A percentile compares a stretch with the other conserved stretches of the same genome.
phyloP scores from a whole-genome alignment of 2,888 invertebrate genomes.

The Drosophila colorata region DNA sequence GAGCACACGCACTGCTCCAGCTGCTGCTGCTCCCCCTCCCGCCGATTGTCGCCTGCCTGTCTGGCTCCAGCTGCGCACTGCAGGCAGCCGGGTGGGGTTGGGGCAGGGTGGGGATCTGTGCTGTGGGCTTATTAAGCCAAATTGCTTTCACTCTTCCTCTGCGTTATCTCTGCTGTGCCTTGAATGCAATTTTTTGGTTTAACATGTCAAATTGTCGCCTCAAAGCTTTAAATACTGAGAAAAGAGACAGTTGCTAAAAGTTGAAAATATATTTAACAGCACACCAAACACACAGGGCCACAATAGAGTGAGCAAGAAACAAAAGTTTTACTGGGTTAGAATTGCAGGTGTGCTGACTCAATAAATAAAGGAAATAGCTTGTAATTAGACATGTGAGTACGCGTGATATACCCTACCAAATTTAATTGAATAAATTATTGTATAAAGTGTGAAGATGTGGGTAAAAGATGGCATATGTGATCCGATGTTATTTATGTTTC shows the following conservation, averaged over 20 bases:
- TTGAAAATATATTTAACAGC: neutral
- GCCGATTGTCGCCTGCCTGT: conserved; percentile 42
- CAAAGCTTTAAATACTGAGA: conserved; percentile 12
- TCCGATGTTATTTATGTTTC: no score
- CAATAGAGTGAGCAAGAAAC: neutral
- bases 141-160: conserved; percentile 18
- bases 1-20: conserved; percentile 14
- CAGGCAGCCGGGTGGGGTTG: conserved; percentile 20
- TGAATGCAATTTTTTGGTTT: conserved; percentile 36
- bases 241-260: conserved; percentile 9
- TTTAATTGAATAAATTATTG: no score
- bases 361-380: neutral
- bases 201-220: conserved; percentile 48
- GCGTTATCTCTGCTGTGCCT: conserved; percentile 13
- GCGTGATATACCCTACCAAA: neutral
- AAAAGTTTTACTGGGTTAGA: conserved; percentile 18
- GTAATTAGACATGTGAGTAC: neutral
- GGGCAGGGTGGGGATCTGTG: neutral
- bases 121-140: conserved; percentile 33
- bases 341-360: neutral
- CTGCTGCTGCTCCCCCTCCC: conserved; percentile 4
- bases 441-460: no score
- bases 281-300: neutral
- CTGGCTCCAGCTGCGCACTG: conserved; percentile 52
- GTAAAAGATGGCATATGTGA: no score